Conservation (phyloP, 2,888 invertebrate species). For the Drosophila putrida region DNA sequence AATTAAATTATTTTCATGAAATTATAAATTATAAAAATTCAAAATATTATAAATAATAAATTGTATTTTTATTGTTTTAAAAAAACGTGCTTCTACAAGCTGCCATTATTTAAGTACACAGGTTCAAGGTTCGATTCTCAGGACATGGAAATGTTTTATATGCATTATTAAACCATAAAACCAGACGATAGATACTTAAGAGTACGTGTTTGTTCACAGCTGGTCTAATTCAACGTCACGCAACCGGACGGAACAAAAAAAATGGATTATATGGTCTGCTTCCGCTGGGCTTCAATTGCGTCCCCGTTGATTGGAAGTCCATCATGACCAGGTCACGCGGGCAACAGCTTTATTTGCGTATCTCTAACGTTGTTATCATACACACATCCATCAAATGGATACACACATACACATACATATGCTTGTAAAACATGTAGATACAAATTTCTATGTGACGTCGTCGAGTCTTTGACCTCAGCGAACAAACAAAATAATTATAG, state of each 20-base stretch:
- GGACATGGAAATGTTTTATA: background rate
- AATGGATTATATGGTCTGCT: conserved; percentile 65
- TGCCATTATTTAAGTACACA: background rate
- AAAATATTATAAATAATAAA: background rate
- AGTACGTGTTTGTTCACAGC: background rate
- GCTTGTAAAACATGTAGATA: background rate
- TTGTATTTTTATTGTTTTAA: background rate
- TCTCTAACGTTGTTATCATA: conserved; percentile 34
- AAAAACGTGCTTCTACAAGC: background rate
- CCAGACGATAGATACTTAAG: background rate
- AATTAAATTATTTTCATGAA: no score
- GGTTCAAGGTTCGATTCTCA: background rate
- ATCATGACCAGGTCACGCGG: conserved; percentile 44
- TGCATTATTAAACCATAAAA: conserved; percentile 8
- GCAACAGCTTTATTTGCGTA: conserved; percentile 46
- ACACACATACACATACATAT: background rate
- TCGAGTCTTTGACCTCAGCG: conserved; percentile 43
- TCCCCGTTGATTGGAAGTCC: conserved; percentile 7
- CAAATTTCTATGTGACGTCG: background rate
- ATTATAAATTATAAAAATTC: no score
- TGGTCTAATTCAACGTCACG: conserved; percentile 13
- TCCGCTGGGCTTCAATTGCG: conserved; percentile 37
- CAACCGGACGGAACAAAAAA: conserved; percentile 33
- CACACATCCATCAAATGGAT: conserved; percentile 18
- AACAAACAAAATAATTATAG: conserved; percentile 23